phyloP scores from a whole-genome alignment of 2,113 vertebrate species.

The Sakesphorus luctuosus region DNA sequence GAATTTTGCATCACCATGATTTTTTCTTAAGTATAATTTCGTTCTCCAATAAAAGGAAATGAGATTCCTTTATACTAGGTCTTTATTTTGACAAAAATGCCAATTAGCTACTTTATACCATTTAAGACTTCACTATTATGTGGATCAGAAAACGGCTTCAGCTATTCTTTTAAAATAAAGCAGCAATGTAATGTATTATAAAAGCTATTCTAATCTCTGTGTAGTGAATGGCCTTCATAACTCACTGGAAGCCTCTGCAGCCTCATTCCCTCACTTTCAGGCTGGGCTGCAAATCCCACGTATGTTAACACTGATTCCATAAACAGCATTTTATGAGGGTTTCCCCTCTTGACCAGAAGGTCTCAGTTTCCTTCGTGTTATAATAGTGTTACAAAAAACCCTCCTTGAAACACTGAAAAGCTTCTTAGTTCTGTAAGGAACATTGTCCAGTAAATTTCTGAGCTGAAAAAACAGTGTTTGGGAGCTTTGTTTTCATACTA shows the following conservation, averaged over 20 bases:
- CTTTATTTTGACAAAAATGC: slow-evolving; percentile 71
- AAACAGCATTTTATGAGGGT: not conserved
- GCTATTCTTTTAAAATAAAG: slow-evolving; percentile 47
- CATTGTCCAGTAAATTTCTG: not conserved
- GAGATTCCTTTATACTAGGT: slow-evolving; percentile 33
- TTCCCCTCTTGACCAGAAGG: not conserved
- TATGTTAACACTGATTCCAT: not conserved
- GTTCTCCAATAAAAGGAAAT: slow-evolving; percentile 50
- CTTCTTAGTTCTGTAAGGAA: not conserved
- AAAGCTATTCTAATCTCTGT: slow-evolving; percentile 19
- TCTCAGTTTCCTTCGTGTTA: not conserved
- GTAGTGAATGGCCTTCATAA: slow-evolving; percentile 4
- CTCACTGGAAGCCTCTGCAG: slow-evolving; percentile 2
- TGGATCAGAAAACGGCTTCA: slow-evolving; percentile 24
- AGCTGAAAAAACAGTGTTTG: not conserved
- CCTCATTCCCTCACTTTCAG: not conserved
- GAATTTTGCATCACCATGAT: slow-evolving; percentile 36
- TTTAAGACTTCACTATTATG: slow-evolving; percentile 65
- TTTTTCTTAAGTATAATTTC: slow-evolving; percentile 1
- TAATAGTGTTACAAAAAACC: not conserved
- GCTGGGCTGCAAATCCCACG: not conserved
- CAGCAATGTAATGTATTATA: not conserved
- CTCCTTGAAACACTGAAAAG: not conserved
- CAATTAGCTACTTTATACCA: slow-evolving; percentile 73
- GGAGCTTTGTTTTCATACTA: not conserved